These are phyloP conservation scores for Lycocerus yunnanus DNA, from an alignment of 2,888 invertebrate species.

Conservation along the genomic window DNA sequence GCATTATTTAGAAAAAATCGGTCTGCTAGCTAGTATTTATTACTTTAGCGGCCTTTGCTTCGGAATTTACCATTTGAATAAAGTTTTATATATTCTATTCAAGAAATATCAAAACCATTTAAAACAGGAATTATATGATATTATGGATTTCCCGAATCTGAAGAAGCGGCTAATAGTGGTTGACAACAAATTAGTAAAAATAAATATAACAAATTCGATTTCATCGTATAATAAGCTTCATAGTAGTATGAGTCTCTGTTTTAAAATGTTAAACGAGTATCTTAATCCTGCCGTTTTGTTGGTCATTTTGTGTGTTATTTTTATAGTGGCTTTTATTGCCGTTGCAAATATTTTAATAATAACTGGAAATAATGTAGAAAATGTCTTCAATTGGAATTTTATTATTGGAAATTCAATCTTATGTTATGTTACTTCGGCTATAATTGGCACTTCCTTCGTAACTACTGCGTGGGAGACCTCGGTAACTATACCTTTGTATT, in stretches of 20 bases:
- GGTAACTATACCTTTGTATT: too few relatives aligned
- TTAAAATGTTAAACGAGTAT: not conserved
- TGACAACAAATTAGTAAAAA: not conserved
- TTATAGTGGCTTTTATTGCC: not conserved
- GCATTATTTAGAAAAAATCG: not conserved
- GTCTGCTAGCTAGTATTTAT: rapidly evolving
- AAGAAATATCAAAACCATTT: not conserved
- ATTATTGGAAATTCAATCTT: not conserved
- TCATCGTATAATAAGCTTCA: not conserved
- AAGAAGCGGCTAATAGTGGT: not conserved
- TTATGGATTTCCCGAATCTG: not conserved
- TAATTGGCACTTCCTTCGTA: too few relatives aligned
- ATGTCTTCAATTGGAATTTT: not conserved
- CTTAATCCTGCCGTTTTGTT: not conserved
- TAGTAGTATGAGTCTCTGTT: rapidly evolving
- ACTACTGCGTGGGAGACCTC: too few relatives aligned
- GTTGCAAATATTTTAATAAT: not conserved
- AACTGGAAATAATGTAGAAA: not conserved
- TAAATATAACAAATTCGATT: not conserved
- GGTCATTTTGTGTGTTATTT: not conserved
- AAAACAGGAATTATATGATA: not conserved
- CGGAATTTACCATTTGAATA: not conserved
- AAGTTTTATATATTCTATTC: not conserved
- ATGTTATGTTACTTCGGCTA: too few relatives aligned
- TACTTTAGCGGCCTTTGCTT: rapidly evolving